Conservation (phyloP, 2,888 invertebrate genomes). For the Tenthredo distinguenda region DNA sequence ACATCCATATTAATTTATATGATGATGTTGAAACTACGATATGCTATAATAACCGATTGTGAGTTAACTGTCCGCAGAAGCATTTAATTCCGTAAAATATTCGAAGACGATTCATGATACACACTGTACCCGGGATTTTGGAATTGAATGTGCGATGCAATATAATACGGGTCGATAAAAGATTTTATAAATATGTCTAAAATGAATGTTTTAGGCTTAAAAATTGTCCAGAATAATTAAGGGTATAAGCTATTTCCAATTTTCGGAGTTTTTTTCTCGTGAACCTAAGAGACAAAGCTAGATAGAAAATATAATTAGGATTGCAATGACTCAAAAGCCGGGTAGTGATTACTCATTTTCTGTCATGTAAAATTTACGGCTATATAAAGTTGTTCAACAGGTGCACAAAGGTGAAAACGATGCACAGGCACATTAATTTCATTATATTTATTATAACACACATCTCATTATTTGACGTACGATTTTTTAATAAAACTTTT, state of each 20-base stretch:
- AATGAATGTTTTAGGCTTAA: constrained; percentile 43
- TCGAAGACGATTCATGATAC: constrained; percentile 33
- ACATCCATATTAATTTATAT: neutral
- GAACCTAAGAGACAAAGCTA: constrained; percentile 12
- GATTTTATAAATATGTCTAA: constrained; percentile 50
- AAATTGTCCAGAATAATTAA: constrained; percentile 47
- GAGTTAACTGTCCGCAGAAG: neutral
- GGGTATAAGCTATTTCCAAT: constrained; percentile 30
- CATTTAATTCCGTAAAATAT: neutral
- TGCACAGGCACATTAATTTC: neutral
- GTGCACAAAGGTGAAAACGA: neutral
- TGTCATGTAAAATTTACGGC: neutral
- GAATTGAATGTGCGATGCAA: constrained; percentile 52
- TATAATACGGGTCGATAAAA: constrained; percentile 52
- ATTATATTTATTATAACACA: constrained; percentile 24
- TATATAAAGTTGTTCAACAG: constrained; percentile 13
- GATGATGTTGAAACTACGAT: neutral
- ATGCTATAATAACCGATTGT: neutral
- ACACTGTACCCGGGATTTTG: constrained; percentile 23
- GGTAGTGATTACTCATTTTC: constrained; percentile 14
- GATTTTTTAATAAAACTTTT: constrained; percentile 41
- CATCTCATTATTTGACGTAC: constrained; percentile 2
- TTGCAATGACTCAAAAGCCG: constrained; percentile 24
- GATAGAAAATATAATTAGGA: constrained; percentile 29
- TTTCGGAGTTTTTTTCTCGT: constrained; percentile 15